These are phyloP conservation scores for Diacarnus erythraeanus DNA, from an alignment of 37 sponge, comb jelly and placozoan species.

Conservation along the genomic window DNA sequence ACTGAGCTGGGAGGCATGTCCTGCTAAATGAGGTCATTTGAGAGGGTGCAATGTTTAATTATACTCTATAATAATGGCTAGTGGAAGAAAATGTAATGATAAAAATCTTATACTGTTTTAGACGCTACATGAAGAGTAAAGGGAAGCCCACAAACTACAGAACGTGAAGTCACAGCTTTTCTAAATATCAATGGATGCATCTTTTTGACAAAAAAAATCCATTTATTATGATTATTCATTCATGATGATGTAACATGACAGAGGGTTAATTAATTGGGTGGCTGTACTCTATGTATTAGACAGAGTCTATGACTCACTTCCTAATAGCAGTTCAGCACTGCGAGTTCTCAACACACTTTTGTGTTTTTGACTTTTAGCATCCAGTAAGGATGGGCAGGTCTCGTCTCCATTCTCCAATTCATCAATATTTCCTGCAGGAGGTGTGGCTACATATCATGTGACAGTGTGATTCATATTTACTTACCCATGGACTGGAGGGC, in stretches of 20 bases:
- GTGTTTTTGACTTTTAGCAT: background rate
- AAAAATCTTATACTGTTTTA: no score
- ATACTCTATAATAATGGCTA: background rate
- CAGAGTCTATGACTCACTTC: background rate
- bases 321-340: conserved; percentile 8
- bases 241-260: no score
- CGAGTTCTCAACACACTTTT: conserved; percentile 14
- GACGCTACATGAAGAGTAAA: no score
- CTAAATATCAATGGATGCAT: no score
- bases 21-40: background rate
- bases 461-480: no score
- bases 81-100: background rate
- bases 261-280: background rate
- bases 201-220: no score
- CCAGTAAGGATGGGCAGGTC: background rate
- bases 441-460: no score
- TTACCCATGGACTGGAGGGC: conserved; percentile 57
- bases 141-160: no score
- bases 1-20: background rate
- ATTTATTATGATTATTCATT: no score
- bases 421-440: background rate
- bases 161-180: no score
- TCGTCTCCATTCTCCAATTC: background rate
- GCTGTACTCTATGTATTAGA: background rate
- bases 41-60: background rate